Evolutionary conservation across 2,888 invertebrate genomes (phyloP), one percentile per base, ranked within the genome.

Genomic region (Lasioglossum vierecki): DNA sequence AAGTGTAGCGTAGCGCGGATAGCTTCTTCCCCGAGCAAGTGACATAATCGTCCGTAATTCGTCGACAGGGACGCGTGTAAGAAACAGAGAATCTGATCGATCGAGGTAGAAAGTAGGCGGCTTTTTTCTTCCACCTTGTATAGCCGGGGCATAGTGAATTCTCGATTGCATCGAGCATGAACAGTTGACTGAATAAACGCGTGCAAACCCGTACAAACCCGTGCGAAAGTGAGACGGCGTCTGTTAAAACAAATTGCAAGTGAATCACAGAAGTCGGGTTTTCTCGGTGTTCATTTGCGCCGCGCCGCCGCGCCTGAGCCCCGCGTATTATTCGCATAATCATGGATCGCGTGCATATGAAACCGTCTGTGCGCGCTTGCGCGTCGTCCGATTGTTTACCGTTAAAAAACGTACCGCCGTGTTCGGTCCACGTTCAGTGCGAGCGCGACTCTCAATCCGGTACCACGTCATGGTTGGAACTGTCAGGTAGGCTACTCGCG

Each of bases 391-490:
- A 88, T 85, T 83, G 88, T 88, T 89, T 90, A 88, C 88, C 86
- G 86, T 88, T 91, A 92, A 92, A 92, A 91, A 82, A 84, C 88
- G 82, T 87, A 84, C 81, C 74, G 76, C 72, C 76, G 83, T 77
- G 83, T 73, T 82, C 83, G 83, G 74, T 80, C 83, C 79, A 83
- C 88, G 89, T 87, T 90, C 93, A 93, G 93, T 93, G 81, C 89
- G 90, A 88, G 88, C 82, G 90, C 88, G 89, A 92, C 91, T 85
- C 90, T 91, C 92, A 90, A 85, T 86, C 90, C 82, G 81, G 78
- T 76, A 78, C 70, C 77, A 79, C 89, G 87, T 84, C 85, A 93
- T 94, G 93, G 93, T 94, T 86, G 93, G 93, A 84, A 91, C 91
- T 75, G 84, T 90, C 83, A 93, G 92, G 92, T 92, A 80, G 66